Evolutionary conservation across 2,888 invertebrate species (phyloP), one percentile per base, ranked within the genome.

Genomic region (Agrochola lota): DNA sequence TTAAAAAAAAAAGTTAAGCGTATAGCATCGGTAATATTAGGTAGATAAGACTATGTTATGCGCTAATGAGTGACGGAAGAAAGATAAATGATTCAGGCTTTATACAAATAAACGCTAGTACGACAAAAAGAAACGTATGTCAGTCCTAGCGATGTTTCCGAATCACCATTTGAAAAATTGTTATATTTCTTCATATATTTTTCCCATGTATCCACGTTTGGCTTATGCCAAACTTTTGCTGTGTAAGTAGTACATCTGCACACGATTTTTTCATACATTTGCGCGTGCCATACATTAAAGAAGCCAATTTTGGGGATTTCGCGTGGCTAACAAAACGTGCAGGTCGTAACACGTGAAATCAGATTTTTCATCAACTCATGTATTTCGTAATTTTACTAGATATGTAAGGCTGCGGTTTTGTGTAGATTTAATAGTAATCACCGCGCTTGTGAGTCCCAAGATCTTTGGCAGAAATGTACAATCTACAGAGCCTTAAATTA

Each of bases 241-340:
- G 78, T 87, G 85, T 87, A 83, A 85, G 88, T 86, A 85, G 84
- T 86, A 88, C 85, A 87, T 81, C 75, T 85, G 83, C 77, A 81
- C 78, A 82, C 80, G 85, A 78, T 90, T 92, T 91, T 91, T 91
- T 89, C 82, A 80, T 87, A 87, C 85, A 83, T 85, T 84, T 83
- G 88, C 84, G 78, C 92, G 92, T 92, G 92, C 89, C 86, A 49
- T 85, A 82, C 77, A 85, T 84, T 93, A 93, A 93, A 92, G 92
- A 93, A 92, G 91, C 84, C 90, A 93, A 93, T 93, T 91, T 87
- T 83, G 73, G 71, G 78, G 81, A 86, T 90, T 90, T 85, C 86
- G 89, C 89, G 82, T 74, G 86, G 85, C 87, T 88, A 83, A 86
- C 90, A 90, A 85, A 83, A 90, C 83, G 85, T 88, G 84, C 81